Evolutionary conservation across 2,797 vertebrate genomes (phyloP).

Genomic region (Muscicapa comitata): DNA sequence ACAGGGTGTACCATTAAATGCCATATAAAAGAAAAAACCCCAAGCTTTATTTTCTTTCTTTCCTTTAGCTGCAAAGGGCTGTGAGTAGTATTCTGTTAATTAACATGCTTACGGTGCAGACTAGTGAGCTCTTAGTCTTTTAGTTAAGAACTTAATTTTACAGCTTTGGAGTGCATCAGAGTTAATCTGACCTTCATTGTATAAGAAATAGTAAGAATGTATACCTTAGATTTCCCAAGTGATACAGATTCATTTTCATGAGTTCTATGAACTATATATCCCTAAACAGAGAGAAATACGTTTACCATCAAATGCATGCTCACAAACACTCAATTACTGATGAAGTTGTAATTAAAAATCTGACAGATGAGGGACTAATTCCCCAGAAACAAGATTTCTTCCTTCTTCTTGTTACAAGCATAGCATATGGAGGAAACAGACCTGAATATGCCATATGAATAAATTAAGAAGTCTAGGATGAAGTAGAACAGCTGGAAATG

Average conservation of each 20-base stretch:
- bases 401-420: background rate
- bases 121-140: background rate
- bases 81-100: background rate
- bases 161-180: background rate
- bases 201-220: background rate
- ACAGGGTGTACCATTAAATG: background rate
- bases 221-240: background rate
- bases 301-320: background rate
- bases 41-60: background rate
- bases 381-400: background rate
- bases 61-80: background rate
- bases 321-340: background rate
- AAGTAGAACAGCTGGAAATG: conserved; percentile 50
- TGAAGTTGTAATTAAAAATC: background rate
- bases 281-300: background rate
- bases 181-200: background rate
- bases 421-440: background rate
- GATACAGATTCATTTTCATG: background rate
- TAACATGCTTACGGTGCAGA: background rate
- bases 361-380: conserved; percentile 20
- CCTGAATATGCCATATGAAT: conserved; percentile 3
- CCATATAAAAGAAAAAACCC: background rate
- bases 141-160: background rate
- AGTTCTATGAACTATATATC: background rate
- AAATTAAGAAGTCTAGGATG: conserved; percentile 25